These are phyloP conservation scores for Pseudomyrmex concolor DNA, from an alignment of 1,140 invertebrate genomes.

Conservation along the genomic window DNA sequence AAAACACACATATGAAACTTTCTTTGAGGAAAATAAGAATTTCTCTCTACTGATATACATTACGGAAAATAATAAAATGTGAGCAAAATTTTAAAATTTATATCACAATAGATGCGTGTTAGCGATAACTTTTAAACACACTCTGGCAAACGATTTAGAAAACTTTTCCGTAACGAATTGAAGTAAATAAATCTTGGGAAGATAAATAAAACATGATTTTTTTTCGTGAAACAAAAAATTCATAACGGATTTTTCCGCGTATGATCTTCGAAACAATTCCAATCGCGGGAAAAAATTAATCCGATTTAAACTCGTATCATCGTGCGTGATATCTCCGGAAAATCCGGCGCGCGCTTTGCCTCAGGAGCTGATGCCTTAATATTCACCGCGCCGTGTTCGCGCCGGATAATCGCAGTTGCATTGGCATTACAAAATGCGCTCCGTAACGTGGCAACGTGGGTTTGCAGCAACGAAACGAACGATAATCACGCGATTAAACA, in stretches of 20 bases:
- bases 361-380: slow-evolving; percentile 5
- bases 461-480: slow-evolving; percentile 30
- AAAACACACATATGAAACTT: neutral
- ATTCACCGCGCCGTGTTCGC: neutral
- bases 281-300: neutral
- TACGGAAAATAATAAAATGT: no score
- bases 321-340: neutral
- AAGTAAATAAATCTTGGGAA: no score
- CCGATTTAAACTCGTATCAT: neutral
- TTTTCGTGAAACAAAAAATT: neutral
- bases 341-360: neutral
- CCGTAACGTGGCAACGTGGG: slow-evolving; percentile 37
- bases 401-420: slow-evolving; percentile 19
- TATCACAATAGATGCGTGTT: no score
- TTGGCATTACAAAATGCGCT: slow-evolving; percentile 20
- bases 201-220: no score
- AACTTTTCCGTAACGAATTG: no score
- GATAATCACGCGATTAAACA: slow-evolving; percentile 55
- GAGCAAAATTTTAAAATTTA: no score
- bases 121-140: no score
- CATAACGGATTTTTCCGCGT: neutral
- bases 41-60: no score
- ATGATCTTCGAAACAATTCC: neutral
- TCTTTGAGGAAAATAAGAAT: no score
- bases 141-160: no score